Evolutionary conservation across 2,797 vertebrate genomes (phyloP).

Genomic region (Hyperoplus lanceolatus): DNA sequence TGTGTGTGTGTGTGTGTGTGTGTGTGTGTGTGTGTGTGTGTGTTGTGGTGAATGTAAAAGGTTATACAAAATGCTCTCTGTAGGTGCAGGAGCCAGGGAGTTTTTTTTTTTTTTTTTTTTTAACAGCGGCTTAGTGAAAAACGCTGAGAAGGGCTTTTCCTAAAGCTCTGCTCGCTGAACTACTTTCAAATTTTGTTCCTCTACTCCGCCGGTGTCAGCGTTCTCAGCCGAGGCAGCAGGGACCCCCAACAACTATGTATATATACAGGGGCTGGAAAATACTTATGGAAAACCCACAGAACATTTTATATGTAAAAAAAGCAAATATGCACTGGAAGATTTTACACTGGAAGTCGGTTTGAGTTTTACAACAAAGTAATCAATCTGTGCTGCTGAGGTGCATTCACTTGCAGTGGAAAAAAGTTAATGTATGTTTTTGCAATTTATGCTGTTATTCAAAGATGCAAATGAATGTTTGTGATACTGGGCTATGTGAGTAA

Average conservation of each 20-base stretch:
- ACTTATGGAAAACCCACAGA: not conserved
- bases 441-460: no score
- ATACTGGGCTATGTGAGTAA: no score
- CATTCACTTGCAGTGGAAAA: no score
- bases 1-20: constrained; percentile 13
- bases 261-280: not conserved
- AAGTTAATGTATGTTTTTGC: no score
- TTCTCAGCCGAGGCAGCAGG: constrained; percentile 14
- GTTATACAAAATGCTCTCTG: constrained; percentile 59
- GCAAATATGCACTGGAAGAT: not conserved
- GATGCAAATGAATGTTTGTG: no score
- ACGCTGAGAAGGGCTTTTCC: constrained; percentile 64
- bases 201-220: constrained; percentile 35
- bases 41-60: constrained; percentile 54
- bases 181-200: constrained; percentile 52
- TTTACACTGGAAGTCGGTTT: not conserved
- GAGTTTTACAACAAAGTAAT: no score
- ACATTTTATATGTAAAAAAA: not conserved
- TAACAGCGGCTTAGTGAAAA: constrained; percentile 55
- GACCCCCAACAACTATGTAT: not conserved
- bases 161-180: constrained; percentile 48
- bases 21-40: constrained; percentile 29
- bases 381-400: no score
- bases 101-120: constrained; percentile 29
- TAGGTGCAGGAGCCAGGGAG: constrained; percentile 52